A percentile compares a stretch with the other conserved stretches of the same genome.
Evolutionary conservation across 2,888 invertebrate genomes (phyloP).

Genomic region (Drepana falcataria): DNA sequence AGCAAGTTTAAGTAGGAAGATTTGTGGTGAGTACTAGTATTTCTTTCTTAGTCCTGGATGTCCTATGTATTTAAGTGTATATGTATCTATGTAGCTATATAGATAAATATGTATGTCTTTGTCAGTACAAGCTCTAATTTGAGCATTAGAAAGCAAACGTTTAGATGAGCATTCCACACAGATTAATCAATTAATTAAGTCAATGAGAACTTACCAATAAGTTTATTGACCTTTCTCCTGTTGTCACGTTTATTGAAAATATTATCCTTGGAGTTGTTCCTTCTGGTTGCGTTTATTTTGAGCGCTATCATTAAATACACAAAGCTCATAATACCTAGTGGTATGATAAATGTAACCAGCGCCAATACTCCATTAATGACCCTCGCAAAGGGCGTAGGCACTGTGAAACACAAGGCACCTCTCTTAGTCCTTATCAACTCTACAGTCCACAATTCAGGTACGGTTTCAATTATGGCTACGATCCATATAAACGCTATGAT

Average conservation of each 20-base stretch:
- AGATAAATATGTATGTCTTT: no score
- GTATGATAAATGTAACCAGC: conserved; percentile 41
- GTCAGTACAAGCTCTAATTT: no score
- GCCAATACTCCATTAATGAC: conserved; percentile 41
- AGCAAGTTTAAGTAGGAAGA: no score
- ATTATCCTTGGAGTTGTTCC: conserved; percentile 25
- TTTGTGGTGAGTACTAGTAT: no score
- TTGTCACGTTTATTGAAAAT: conserved; percentile 47
- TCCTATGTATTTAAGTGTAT: no score
- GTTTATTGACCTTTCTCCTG: conserved; percentile 48
- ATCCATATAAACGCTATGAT: conserved; percentile 42
- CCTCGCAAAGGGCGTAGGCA: conserved; percentile 37
- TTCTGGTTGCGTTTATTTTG: conserved; percentile 39
- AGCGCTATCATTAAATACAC: conserved; percentile 49
- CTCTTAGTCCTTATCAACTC: conserved; percentile 31
- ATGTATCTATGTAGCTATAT: no score
- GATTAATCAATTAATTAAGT: no score
- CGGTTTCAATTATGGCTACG: conserved; percentile 37
- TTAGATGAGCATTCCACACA: no score
- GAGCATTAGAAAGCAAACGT: no score
- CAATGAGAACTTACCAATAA: conserved; percentile 41
- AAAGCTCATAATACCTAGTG: conserved; percentile 44
- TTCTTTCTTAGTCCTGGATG: no score
- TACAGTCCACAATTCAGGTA: conserved; percentile 45
- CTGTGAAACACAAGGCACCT: conserved; percentile 34